Evolutionary conservation across 35 echinoderm and acorn worm genomes (phyloP).

Genomic region (Hemicentrotus pulcherrimus): DNA sequence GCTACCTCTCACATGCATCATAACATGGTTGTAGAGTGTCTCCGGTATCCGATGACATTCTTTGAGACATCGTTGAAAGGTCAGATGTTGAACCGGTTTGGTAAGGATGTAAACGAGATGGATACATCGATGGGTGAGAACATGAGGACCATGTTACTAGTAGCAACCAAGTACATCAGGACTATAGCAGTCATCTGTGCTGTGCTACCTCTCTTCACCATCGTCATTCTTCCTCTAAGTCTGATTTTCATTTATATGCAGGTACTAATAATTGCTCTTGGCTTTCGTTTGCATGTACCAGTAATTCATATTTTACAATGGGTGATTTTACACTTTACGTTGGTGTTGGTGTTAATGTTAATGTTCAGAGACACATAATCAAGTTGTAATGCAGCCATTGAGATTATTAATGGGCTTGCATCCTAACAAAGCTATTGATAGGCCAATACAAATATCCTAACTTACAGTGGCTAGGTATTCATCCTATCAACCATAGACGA

Average conservation of each 20-base stretch:
- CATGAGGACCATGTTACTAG: constrained; percentile 21
- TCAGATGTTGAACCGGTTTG: constrained; percentile 81
- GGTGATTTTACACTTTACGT: neutral
- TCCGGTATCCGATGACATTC: constrained; percentile 72
- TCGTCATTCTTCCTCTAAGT: constrained; percentile 36
- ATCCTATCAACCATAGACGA: no score
- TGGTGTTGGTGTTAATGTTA: neutral
- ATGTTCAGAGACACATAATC: neutral
- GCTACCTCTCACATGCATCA: constrained; percentile 62
- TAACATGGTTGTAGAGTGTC: constrained; percentile 46
- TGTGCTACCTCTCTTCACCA: constrained; percentile 15
- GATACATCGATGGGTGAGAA: constrained; percentile 45
- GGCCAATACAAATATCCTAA: no score
- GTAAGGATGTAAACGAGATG: constrained; percentile 73
- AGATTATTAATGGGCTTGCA: no score
- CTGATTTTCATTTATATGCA: constrained; percentile 25
- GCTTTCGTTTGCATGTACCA: neutral
- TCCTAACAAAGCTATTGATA: no score
- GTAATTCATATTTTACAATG: neutral
- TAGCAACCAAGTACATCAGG: constrained; percentile 22
- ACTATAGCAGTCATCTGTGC: constrained; percentile 35
- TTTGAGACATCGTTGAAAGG: constrained; percentile 84
- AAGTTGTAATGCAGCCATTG: no score
- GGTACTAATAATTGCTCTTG: neutral
- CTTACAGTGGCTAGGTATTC: no score